Evolutionary conservation across 1,140 invertebrate genomes (phyloP), one percentile per base, ranked within the genome.

Genomic region (Chironomus striatipennis): DNA sequence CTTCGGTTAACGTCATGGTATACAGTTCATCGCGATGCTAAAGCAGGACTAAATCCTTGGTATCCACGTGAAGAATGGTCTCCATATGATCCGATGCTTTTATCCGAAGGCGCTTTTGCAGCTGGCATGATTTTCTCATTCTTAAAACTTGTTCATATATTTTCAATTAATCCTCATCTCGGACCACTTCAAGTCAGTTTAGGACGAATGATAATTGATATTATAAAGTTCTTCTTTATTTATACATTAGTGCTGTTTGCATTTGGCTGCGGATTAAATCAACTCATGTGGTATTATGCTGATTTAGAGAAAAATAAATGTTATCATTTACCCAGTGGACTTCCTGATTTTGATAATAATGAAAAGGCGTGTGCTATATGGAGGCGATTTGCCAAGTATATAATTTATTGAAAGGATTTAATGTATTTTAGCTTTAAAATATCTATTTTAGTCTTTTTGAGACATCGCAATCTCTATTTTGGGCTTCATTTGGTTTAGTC

Each of bases 91-190:
- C 96, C 96, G 0, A 96, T 96, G 89, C 83, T 98, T 15, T 86
- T 98, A 2, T 95, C 94, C 0, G 96, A 98, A 83, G 95, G 94
- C 65, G 91, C 95, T 64, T 98, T 97, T 84, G 94, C 94, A 0
- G 94, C 94, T 0, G 95, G 92, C 76, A 97, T 97, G 90, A 96
- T 97, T 78, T 96, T 97, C 82, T 96, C 91, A 77, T 96, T 95
- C 78, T 84, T 98, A 43, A 98, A 97, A 81, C 86, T 97, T 77
- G 94, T 98, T 18, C 95, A 97, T 82, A 96, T 97, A 79, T 97
- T 97, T 86, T 96, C 94, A 73, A 93, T 98, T 65, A 97, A 96
- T 84, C 95, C 94, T 8, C 93, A 97, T 83, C 84, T 98, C 74
- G 96, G 96, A 74, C 95, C 96, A 0, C 84, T 97, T 9, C 91